Base-by-base conservation (phyloP, 2,113 vertebrate genomes). In the Azemiops feae region DNA sequence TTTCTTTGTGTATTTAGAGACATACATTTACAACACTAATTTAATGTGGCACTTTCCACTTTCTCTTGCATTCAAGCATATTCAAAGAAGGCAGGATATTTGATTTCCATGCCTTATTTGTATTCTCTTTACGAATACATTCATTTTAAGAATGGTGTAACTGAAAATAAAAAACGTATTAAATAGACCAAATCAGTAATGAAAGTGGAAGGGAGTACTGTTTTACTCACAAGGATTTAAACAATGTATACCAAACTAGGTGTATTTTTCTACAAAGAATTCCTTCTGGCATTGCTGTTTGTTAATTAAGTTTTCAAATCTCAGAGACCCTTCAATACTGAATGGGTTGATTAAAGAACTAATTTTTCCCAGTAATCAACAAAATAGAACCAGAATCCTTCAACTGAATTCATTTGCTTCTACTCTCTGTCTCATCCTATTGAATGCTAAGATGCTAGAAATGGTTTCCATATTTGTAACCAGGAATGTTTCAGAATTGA, bases 181-280 rank as follows among this genome's bases (percentile, higher is more conserved):
- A 23, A 90, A 60, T n/a, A 39, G 74, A 69, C 87, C 45, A 92
- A 47, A 91, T 64, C 54, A 92, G 74, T 64, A 92, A 89, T 94
- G 16, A 87, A 0, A 7, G 60, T 25, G 86, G 93, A 74, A 74
- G 87, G 64, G 34, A 30, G 25, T 0, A 0, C 69, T 81, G 50
- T 74, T 95, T 64, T 85, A 85, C 64, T 85, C 93, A 30, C 57
- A 92, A 91, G 89, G 57, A 85, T 55, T 87, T 39, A 92, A 85
- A 69, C 34, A 92, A 87, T 86, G n/a, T 89, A 58, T 2, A 30
- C 39, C 53, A 91, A 87, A 57, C 0, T 0, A 22, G 47, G 53
- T 55, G 34, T 18, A 30, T 45, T 16, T n/a, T 27, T 85, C 1
- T 89, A 86, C 11, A 81, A 93, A 69, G 12, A 27, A 11, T 14